Base-by-base conservation (phyloP, 2,113 vertebrate genomes). In the Sterna hirundo region DNA sequence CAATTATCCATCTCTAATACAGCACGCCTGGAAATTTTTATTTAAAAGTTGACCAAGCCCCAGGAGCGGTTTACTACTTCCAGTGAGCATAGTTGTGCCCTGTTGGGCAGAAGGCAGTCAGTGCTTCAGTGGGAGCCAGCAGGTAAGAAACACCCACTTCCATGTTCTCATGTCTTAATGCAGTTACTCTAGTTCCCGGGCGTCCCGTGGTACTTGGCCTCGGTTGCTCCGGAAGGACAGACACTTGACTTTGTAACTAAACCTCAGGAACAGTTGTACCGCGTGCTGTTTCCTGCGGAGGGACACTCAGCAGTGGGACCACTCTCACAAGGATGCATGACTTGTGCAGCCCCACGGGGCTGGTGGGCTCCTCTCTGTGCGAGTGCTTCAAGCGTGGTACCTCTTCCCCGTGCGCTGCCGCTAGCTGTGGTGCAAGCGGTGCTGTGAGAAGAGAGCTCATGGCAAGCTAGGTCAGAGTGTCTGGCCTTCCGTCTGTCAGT, bases 281-380 rank as follows among this genome's bases (percentile, higher is more conserved):
- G 46, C 18, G 4, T 3, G 4, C 27, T 11, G 11, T 2, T 57
- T 64, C 7, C 36, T 79, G 55, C 9, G 5, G 10, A 2, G 58
- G 74, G 49, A 15, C 6, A 2, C 46, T 5, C 25, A 6, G 23
- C 30, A 0, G 1, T 5, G 21, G 79, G 74, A 7, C 18, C 1
- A 0, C 0, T 0, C 1, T 18, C 16, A 0, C 2, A 36, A 27
- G 38, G 49, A 6, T 5, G 29, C 13, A 0, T 0, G 1, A 18
- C 20, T 13, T 7, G 5, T 19, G 68, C 3, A 2, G 47, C 19
- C 34, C 19, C 20, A 0, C 25, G 0, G 55, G n/a, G 64, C 72
- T 27, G 23, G 15, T 0, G 0, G 18, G 1, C 16, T 21, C 22
- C 40, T 19, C 25, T 21, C 3, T 1, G 30, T 0, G 0, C 0